A percentile compares a stretch with the other conserved stretches of the same genome.
phyloP scores from a whole-genome alignment of 2,888 invertebrate species.

The Sesamia inferens region DNA sequence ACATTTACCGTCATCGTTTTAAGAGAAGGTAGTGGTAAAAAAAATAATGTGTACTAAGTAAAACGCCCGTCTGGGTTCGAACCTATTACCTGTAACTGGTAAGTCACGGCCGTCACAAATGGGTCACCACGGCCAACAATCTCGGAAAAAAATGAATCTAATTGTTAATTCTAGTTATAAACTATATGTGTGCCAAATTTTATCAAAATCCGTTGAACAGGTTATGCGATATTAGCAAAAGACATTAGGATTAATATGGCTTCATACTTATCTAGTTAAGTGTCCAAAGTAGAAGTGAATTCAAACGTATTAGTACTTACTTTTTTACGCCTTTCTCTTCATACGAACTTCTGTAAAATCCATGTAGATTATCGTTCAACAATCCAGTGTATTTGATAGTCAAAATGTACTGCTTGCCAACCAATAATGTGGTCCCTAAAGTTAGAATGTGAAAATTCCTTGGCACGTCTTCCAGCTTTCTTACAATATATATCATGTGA shows the following conservation, averaged over 20 bases:
- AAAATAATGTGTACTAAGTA: not conserved
- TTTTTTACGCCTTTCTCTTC: constrained; percentile 92
- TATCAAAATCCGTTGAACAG: no score
- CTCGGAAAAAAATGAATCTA: no score
- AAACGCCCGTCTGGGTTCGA: not conserved
- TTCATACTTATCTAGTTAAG: not conserved
- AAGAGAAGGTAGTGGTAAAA: not conserved
- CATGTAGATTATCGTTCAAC: constrained; percentile 93
- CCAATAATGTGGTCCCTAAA: constrained; percentile 89
- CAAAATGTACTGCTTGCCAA: constrained; percentile 91
- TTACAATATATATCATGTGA: constrained; percentile 74
- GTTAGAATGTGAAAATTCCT: constrained; percentile 93
- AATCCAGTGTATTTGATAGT: constrained; percentile 93
- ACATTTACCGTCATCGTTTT: not conserved
- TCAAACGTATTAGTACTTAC: constrained; percentile 81
- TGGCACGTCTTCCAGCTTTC: constrained; percentile 89
- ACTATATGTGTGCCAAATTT: no score
- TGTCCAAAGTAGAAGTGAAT: no score
- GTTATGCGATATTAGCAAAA: no score
- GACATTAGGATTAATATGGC: no score
- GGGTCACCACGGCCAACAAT: no score
- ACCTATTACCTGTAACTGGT: not conserved
- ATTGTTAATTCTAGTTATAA: no score
- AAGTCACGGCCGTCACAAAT: no score
- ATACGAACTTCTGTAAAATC: constrained; percentile 96